These are phyloP conservation scores for Cercocebus atys DNA, from an alignment of 2,113 vertebrate species.

Conservation along the genomic window DNA sequence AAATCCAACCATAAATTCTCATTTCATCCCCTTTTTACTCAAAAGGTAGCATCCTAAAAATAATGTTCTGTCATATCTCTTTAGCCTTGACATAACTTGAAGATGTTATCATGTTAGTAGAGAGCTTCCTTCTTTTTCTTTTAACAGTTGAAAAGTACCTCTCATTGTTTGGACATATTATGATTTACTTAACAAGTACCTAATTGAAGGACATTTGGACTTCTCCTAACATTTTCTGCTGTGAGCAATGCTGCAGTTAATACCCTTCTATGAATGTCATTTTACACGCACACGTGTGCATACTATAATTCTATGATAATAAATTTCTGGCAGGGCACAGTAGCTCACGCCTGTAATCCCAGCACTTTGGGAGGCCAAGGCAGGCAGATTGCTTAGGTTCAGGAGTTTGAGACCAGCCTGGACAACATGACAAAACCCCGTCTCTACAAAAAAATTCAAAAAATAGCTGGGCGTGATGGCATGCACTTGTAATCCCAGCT, in stretches of 20 bases:
- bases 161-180: conserved; percentile 16
- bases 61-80: neutral
- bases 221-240: conserved; percentile 1
- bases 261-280: neutral
- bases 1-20: neutral
- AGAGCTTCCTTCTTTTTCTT: neutral
- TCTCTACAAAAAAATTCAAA: no score
- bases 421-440: no score
- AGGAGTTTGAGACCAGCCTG: no score
- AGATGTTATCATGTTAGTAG: neutral
- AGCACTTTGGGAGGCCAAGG: no score
- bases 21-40: neutral
- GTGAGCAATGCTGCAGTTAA: neutral
- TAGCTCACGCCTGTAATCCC: no score
- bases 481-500: no score
- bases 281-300: neutral
- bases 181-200: neutral
- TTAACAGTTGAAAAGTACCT: neutral
- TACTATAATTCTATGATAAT: neutral
- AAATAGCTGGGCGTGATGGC: no score
- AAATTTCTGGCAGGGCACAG: neutral
- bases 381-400: no score
- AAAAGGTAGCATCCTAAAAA: neutral
- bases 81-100: neutral
- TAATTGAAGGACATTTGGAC: neutral